Conservation (phyloP, 2,888 invertebrate species). For the Epiblema foenella region DNA sequence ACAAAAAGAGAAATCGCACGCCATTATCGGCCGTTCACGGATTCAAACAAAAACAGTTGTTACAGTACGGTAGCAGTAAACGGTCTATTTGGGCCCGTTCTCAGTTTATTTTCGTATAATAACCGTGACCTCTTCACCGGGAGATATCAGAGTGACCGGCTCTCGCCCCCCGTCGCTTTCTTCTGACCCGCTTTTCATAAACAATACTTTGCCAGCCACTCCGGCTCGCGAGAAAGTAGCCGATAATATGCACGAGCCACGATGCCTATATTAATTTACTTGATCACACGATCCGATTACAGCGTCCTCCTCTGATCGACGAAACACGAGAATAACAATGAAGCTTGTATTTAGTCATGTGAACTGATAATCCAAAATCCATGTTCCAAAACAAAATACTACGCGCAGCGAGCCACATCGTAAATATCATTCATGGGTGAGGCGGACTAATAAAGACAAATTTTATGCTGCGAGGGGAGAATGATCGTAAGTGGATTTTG, state of each 20-base stretch:
- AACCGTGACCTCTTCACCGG: constrained; percentile 80
- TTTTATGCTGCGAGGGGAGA: constrained; percentile 57
- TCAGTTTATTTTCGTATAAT: constrained; percentile 67
- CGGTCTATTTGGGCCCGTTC: constrained; percentile 54
- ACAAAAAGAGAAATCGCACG: constrained; percentile 73
- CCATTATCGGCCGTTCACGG: constrained; percentile 65
- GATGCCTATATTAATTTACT: constrained; percentile 60
- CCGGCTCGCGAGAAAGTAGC: constrained; percentile 77
- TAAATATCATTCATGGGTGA: constrained; percentile 51
- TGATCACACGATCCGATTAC: constrained; percentile 50
- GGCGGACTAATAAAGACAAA: constrained; percentile 60
- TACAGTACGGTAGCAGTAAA: constrained; percentile 56
- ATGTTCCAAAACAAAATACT: constrained; percentile 51
- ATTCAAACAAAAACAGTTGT: constrained; percentile 66
- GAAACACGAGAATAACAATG: constrained; percentile 56
- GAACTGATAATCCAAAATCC: constrained; percentile 52
- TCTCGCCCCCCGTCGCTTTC: constrained; percentile 78
- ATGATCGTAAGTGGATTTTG: constrained; percentile 51
- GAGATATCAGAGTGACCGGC: constrained; percentile 78
- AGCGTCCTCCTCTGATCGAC: constrained; percentile 51
- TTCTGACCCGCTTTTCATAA: constrained; percentile 84
- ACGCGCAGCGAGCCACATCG: constrained; percentile 47
- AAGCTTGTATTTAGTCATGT: constrained; percentile 55
- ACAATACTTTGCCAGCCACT: constrained; percentile 78
- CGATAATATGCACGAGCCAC: constrained; percentile 67